phyloP scores from a whole-genome alignment of 2,113 vertebrate species.

The Alosa alosa region DNA sequence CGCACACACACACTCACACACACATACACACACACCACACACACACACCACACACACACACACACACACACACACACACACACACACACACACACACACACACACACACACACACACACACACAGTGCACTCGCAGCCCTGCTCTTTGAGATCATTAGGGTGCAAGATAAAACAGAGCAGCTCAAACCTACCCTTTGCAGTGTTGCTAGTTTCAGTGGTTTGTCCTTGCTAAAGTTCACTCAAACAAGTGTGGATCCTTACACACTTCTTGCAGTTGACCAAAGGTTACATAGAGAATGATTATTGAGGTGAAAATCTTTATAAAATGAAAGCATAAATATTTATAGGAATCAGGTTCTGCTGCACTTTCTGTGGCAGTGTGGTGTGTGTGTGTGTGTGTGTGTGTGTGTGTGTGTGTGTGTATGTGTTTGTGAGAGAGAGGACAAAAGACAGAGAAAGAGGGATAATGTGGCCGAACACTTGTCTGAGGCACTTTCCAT shows the following conservation, averaged over 20 bases:
- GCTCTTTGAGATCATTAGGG: not conserved
- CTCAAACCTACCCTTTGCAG: not conserved
- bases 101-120: not conserved
- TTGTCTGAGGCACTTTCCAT: no score
- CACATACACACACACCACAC: not conserved
- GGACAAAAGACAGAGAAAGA: no score
- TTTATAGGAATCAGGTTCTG: no score
- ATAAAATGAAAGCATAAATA: no score
- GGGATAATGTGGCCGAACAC: no score
- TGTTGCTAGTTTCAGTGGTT: not conserved
- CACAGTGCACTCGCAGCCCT: not conserved
- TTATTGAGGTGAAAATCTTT: no score
- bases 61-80: not conserved
- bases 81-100: not conserved
- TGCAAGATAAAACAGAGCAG: not conserved
- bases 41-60: not conserved
- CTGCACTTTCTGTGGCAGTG: no score
- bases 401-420: no score
- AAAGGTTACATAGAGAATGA: not conserved
- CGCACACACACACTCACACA: not conserved
- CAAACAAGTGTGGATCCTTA: not conserved
- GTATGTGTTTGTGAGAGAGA: no score
- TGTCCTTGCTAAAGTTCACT: not conserved
- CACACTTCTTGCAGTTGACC: not conserved
- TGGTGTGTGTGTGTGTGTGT: no score